Evolutionary conservation across 2,888 invertebrate genomes (phyloP).

Genomic region (Lasioglossum zephyrum): DNA sequence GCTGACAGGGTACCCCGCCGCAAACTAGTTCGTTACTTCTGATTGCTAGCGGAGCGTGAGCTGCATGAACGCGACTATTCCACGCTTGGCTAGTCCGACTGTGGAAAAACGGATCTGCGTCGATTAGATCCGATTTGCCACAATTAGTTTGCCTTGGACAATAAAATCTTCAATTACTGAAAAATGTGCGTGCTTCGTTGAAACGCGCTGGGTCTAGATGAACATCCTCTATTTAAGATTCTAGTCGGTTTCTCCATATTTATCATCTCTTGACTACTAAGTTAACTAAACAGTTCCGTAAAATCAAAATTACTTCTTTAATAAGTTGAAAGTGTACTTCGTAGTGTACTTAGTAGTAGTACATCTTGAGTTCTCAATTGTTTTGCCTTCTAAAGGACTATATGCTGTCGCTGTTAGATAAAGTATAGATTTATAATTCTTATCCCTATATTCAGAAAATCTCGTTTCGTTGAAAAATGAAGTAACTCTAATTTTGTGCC

Average conservation of each 20-base stretch:
- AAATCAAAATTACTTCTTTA: not conserved
- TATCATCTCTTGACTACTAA: not conserved
- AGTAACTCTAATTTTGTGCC: not conserved
- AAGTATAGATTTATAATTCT: not conserved
- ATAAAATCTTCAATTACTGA: not conserved
- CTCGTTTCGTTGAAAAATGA: not conserved
- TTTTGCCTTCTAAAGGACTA: not conserved
- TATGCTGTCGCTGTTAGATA: not conserved
- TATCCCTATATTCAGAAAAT: not conserved
- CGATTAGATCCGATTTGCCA: not conserved
- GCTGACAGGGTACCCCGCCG: slow-evolving; percentile 20
- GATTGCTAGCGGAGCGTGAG: slow-evolving; percentile 14
- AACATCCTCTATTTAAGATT: not conserved
- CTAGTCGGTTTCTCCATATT: not conserved
- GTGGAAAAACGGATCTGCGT: not conserved
- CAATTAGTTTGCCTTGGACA: not conserved
- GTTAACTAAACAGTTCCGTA: not conserved
- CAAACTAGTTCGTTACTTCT: slow-evolving; percentile 32
- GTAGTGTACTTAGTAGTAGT: no score
- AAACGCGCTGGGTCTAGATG: not conserved
- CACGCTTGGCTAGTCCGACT: not conserved
- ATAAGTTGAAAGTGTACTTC: not conserved
- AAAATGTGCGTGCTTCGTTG: not conserved
- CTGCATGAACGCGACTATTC: not conserved
- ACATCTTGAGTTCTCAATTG: not conserved